Evolutionary conservation across 2,888 invertebrate species (phyloP), one percentile per base, ranked within the genome.

Genomic region (Sphaeridia pumilis): DNA sequence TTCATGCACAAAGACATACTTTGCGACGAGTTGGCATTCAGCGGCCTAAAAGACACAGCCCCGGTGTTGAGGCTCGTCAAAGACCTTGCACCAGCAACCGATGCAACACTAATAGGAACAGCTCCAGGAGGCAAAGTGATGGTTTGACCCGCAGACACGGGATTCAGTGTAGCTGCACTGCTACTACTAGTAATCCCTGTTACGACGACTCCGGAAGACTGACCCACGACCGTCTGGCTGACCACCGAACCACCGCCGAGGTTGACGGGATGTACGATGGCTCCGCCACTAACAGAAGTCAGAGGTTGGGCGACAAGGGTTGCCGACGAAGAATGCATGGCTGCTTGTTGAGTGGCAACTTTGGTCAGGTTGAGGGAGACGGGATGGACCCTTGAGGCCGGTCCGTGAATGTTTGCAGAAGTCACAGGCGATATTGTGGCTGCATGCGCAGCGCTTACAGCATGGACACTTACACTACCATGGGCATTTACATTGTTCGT

Each of bases 61-160:
- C 50, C 50, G 44, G 44, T 10, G n/a, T 43, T 31, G 21, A 50
- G 31, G 35, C 50, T 50, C 10, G 50, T 50, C 14, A 50, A 25
- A 10, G 43, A 35, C 31, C 50, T 44, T 20, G 50, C 44, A 3
- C 43, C 50, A 14, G 50, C 31, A 20, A 43, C 49, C 24, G 50
- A 44, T 12, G 49, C 41, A 22, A 49, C 10, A 21, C 49, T 43
- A 22, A 49, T 31, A 17, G 49, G 49, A 17, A 44, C 34, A 22
- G 48, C 22, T 14, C 44, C 50, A n/a, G 49, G 41, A 4, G 25
- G 25, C 2, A 27, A 31, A 20, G 49, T n/a, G 12, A 49, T 42
- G 2, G 44, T 24, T 20, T 20, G 20, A 22, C 21, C 22, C 14
- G 7, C 21, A 5, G 21, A 21, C 14, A 21, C 21, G n/a, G 38